Percentiles rank a stretch among this genome's conserved stretches.
These are phyloP conservation scores for Eupeodes latifasciatus DNA, from an alignment of 2,888 invertebrate genomes.

Conservation along the genomic window DNA sequence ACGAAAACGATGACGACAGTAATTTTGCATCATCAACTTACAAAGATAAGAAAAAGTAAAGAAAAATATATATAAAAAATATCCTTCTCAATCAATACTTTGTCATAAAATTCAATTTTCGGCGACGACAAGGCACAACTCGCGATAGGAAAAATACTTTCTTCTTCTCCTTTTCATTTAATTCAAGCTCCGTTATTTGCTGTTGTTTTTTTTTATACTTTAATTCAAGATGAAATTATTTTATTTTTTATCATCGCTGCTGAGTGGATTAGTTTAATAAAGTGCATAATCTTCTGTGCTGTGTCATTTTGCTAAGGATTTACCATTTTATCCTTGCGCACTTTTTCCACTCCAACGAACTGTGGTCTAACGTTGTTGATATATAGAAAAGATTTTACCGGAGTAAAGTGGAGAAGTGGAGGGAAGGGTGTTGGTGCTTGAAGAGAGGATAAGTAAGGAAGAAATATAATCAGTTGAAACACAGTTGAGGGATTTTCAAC, in stretches of 20 bases:
- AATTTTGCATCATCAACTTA: slow-evolving; percentile 39
- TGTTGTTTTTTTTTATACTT: not conserved
- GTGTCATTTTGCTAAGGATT: slow-evolving; percentile 69
- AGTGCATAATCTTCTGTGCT: slow-evolving; percentile 71
- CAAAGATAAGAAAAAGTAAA: not conserved
- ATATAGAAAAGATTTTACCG: slow-evolving; percentile 1
- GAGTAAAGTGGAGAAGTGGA: not conserved
- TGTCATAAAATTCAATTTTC: slow-evolving; percentile 52
- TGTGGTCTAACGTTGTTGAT: slow-evolving; percentile 43
- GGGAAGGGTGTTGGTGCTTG: not conserved
- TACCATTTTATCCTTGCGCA: slow-evolving; percentile 51
- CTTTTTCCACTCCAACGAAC: slow-evolving; percentile 54
- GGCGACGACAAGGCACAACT: not conserved
- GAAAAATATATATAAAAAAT: not conserved
- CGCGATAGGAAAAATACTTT: not conserved
- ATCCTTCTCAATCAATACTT: slow-evolving; percentile 54
- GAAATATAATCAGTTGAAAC: slow-evolving; percentile 59
- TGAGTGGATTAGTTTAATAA: slow-evolving; percentile 76
- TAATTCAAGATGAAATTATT: slow-evolving; percentile 48
- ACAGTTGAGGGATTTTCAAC: slow-evolving; percentile 52
- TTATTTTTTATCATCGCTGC: slow-evolving; percentile 33
- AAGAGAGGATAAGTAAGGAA: not conserved
- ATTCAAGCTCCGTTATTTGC: not conserved
- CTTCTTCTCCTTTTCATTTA: not conserved
- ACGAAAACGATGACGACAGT: too few relatives aligned